Base-by-base conservation (phyloP, 2,113 vertebrate genomes). In the Pithys albifrons region DNA sequence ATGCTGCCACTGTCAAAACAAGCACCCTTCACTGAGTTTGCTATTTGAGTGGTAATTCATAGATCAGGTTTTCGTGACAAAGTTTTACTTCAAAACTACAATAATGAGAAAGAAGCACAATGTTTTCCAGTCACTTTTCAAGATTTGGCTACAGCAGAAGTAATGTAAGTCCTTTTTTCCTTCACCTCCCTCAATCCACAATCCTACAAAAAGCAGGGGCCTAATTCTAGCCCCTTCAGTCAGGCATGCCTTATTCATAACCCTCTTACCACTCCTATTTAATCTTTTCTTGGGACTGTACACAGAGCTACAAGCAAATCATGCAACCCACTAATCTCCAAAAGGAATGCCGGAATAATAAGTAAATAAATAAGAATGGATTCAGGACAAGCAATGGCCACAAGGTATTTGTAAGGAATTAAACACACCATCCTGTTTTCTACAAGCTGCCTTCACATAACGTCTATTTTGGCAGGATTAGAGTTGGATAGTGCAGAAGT, bases 311-410 rank as follows among this genome's bases (percentile, higher is more conserved):
- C 65, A 94, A 94, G 76, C 24, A 73, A 85, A 54, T 89, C 89
- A 65, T 33, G 70, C 85, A 89, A 72, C 37, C 31, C 49, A 58
- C 77, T 94, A 81, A 96, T 94, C 91, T 91, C 52, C 73, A 89
- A 45, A 80, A 95, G 57, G 89, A 95, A 95, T 88, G 73, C 59
- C 77, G 51, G 59, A 95, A 79, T 67, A 90, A 28, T 35, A 88
- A 64, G 65, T 71, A 89, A 91, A 96, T 81, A 81, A 96, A 70
- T 69, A 93, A 88, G 61, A 85, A 84, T 45, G 46, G 54, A 91
- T 91, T 87, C 73, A 82, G 77, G 57, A 94, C 73, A 95, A 89
- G 73, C 27, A 91, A 57, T 25, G 27, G 69, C 76, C 69, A 71
- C 29, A 51, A 81, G 39, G 39, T 75, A 89, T 71, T 88, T 95